Evolutionary conservation across 1,140 invertebrate species (phyloP), one percentile per base, ranked within the genome.

Genomic region (Elysia chlorotica): DNA sequence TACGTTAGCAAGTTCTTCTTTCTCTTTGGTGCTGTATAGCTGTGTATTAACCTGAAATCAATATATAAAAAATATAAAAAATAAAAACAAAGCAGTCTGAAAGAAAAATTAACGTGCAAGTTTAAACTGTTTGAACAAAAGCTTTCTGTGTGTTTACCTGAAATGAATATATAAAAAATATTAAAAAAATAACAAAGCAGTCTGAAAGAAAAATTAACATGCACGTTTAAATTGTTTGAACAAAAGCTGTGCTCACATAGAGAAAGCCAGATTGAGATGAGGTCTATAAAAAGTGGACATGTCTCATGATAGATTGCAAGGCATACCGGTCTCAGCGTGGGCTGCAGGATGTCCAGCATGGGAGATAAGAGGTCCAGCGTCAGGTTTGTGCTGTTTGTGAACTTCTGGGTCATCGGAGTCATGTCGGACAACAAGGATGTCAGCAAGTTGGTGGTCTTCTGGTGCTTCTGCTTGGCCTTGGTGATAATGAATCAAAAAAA

Each of bases 21-120:
- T 94, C 87, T 98, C 96, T 77, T 89, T 87, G 54, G 90, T 83
- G 48, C 91, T 93, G 85, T 93, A 95, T 59, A 96, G 85, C 89
- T 95, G 92, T 19, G 90, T 88, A 75, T 90, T 91, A 3, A 91
- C 89, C 90, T 91, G 76, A 78, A 76, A 83, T 87, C 73, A 67
- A 21, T 19, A 63, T 17, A 71, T 17, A 41, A 66, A 21, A 67
- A 68, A 36, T 36, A 17, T 35, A 35, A 10, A 14, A 59, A 17
- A 17, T 59, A 23, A 48, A 48, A 67, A 54, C 2, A n/a, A 69
- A 54, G 28, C 23, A 56, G 19, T 56, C 28, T 28, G 56, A 54
- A 2, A 3, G 35, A 56, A 53, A 56, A 53, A 2, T 14, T 17
- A 25, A 41, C 4, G 28, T 28, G 25, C 14, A 83, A n/a, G n/a